These are phyloP conservation scores for Holothuria scabra DNA, from an alignment of 53 echinoderm and acorn worm genomes.

Conservation along the genomic window DNA sequence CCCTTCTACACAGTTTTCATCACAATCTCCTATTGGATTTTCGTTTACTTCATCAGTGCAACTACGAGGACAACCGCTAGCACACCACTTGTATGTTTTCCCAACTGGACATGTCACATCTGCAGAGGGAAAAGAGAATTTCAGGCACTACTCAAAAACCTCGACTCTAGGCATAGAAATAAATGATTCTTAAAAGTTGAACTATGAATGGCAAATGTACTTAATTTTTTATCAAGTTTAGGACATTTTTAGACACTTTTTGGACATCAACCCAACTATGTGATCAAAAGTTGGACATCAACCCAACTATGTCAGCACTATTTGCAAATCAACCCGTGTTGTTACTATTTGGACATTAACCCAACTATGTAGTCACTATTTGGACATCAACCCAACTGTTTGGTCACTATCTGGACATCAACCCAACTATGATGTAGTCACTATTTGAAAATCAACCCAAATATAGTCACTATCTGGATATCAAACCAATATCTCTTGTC, in stretches of 20 bases:
- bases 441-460: no score
- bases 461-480: no score
- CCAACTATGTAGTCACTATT: background rate
- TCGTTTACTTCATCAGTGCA: conserved; percentile 66
- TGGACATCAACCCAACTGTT: background rate
- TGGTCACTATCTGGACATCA: no score
- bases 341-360: no score
- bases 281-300: no score
- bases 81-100: conserved; percentile 67
- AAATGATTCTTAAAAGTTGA: background rate
- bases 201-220: background rate
- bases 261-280: no score
- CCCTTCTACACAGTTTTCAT: conserved; percentile 78
- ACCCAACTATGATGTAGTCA: no score
- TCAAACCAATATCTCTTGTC: no score
- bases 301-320: no score
- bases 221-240: conserved; percentile 2
- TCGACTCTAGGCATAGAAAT: no score
- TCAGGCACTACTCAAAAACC: background rate
- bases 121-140: conserved; percentile 23
- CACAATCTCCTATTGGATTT: conserved; percentile 54
- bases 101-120: conserved; percentile 60
- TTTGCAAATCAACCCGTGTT: no score
- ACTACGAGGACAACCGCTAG: conserved; percentile 53
- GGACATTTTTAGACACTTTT: background rate